Evolutionary conservation across 1,140 invertebrate genomes (phyloP).

Genomic region (Coptotermes formosanus): DNA sequence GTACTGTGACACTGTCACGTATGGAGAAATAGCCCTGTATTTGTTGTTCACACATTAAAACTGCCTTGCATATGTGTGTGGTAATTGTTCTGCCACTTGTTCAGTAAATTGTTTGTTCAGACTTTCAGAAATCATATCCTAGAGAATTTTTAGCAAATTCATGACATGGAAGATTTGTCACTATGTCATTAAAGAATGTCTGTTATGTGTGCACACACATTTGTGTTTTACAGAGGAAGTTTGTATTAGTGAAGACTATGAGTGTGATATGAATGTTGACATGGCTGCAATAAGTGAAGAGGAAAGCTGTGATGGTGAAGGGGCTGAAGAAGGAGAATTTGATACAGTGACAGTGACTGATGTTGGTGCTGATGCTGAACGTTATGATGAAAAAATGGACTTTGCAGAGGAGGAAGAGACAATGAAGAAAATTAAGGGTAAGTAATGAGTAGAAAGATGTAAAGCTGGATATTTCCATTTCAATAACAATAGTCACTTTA

Average conservation of each 20-base stretch:
- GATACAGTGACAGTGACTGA: constrained; percentile 54
- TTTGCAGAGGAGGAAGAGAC: constrained; percentile 70
- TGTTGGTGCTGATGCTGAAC: constrained; percentile 57
- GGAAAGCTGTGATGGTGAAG: constrained; percentile 19
- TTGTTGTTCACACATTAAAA: no score
- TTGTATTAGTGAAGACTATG: constrained; percentile 40
- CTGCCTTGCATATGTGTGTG: no score
- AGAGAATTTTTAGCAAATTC: no score
- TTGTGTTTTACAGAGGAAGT: constrained; percentile 27
- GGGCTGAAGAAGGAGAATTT: constrained; percentile 39
- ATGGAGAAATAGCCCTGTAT: no score
- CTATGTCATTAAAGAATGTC: not conserved
- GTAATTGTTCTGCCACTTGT: no score
- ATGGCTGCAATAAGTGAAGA: constrained; percentile 39
- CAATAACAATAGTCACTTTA: not conserved
- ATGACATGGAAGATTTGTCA: no score
- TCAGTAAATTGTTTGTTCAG: no score
- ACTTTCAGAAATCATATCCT: no score
- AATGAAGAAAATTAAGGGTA: constrained; percentile 67
- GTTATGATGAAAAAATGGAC: constrained; percentile 70
- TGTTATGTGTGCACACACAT: not conserved
- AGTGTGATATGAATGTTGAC: constrained; percentile 41
- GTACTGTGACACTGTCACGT: no score
- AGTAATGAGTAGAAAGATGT: not conserved
- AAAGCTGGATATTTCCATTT: not conserved